Conservation (phyloP, 2,113 vertebrate genomes). For the Raja brachyura region DNA sequence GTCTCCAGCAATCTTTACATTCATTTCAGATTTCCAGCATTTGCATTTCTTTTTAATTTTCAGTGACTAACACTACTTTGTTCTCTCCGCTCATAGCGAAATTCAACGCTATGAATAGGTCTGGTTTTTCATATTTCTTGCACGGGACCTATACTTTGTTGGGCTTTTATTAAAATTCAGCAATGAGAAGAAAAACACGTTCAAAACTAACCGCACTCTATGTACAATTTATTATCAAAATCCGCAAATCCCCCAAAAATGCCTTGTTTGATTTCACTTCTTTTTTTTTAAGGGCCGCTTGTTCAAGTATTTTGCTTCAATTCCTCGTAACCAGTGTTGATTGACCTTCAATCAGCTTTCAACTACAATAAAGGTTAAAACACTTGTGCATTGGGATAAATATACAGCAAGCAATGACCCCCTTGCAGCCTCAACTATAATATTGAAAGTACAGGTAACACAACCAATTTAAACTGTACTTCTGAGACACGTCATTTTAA, state of each 20-base stretch:
- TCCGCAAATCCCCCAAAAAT: no score
- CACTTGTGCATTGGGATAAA: not conserved
- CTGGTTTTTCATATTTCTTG: not conserved
- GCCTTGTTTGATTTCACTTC: not conserved
- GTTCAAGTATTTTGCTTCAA: not conserved
- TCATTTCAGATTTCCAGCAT: no score
- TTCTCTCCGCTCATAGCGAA: not conserved
- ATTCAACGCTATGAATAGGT: not conserved
- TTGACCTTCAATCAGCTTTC: not conserved
- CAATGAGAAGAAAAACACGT: not conserved
- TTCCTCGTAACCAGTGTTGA: not conserved
- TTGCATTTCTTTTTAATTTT: no score
- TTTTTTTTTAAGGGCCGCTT: not conserved
- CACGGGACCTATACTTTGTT: not conserved
- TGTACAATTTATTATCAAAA: not conserved
- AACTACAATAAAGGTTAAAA: not conserved
- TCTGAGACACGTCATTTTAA: not conserved
- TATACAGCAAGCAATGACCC: not conserved
- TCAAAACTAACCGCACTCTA: not conserved
- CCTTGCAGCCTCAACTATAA: not conserved
- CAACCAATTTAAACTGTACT: not conserved
- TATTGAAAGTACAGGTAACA: not conserved
- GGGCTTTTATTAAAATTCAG: not conserved
- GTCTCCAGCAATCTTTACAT: no score
- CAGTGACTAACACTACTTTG: not conserved